A percentile compares a stretch with the other conserved stretches of the same genome.
These are phyloP conservation scores for Prochilodus magdalenae DNA, from an alignment of 2,113 vertebrate genomes.

Conservation along the genomic window DNA sequence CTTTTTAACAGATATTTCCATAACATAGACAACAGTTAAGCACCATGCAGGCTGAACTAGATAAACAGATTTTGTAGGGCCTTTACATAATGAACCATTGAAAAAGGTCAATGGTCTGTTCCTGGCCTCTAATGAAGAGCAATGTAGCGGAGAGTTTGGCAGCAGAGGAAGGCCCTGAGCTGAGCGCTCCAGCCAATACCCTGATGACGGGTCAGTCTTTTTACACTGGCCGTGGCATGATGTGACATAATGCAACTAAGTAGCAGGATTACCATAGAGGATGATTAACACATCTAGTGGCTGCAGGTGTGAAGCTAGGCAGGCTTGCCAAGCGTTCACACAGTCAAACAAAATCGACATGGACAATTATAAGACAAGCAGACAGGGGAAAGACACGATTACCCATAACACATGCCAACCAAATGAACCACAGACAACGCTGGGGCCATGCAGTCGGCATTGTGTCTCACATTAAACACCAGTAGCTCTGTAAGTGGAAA, in stretches of 20 bases:
- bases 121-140: not conserved
- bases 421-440: not conserved
- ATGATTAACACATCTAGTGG: constrained; percentile 25
- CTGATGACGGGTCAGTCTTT: not conserved
- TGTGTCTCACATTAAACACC: too few species aligned
- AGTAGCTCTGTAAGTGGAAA: too few species aligned
- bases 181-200: not conserved
- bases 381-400: not conserved
- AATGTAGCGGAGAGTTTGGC: not conserved
- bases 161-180: not conserved
- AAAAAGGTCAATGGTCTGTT: not conserved
- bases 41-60: not conserved
- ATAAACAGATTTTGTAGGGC: not conserved
- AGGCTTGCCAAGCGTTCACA: not conserved
- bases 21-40: not conserved
- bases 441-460: too few species aligned
- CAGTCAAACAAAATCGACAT: not conserved
- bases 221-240: not conserved
- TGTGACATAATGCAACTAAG: not conserved
- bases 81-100: not conserved
- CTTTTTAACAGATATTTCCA: not conserved
- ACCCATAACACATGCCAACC: not conserved
- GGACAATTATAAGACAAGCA: not conserved
- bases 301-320: constrained; percentile 18
- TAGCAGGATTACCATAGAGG: constrained; percentile 1